Conservation (phyloP, 2,888 invertebrate genomes). For the Pyrgus malvae region DNA sequence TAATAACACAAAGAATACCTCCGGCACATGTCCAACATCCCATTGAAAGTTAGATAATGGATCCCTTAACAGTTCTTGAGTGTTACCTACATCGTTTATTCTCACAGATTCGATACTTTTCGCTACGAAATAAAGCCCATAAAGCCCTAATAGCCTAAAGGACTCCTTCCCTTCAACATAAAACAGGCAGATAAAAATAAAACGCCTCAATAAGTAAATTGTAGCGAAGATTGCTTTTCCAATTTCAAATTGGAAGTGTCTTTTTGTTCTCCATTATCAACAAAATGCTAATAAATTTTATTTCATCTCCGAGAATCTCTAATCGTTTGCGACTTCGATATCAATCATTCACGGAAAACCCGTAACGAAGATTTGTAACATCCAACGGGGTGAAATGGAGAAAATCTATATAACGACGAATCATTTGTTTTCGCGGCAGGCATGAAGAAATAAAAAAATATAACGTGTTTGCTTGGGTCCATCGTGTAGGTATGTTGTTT, state of each 20-base stretch:
- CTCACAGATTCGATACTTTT: conserved; percentile 30
- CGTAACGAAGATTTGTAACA: conserved; percentile 64
- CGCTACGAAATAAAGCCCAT: conserved; percentile 31
- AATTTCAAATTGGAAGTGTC: conserved; percentile 44
- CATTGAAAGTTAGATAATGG: conserved; percentile 26
- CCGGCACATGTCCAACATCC: conserved; percentile 21
- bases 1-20: conserved; percentile 16
- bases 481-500: conserved; percentile 12
- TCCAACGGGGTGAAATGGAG: conserved; percentile 48
- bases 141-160: conserved; percentile 36
- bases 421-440: conserved; percentile 47
- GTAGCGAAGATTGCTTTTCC: conserved; percentile 52
- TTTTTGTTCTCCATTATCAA: conserved; percentile 59
- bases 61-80: conserved; percentile 23
- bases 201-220: conserved; percentile 58
- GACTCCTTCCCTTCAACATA: conserved; percentile 36
- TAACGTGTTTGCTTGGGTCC: conserved; percentile 17
- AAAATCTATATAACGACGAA: conserved; percentile 48
- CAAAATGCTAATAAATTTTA: conserved; percentile 61
- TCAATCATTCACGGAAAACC: conserved; percentile 63
- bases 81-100: conserved; percentile 28
- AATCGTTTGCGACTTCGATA: conserved; percentile 49
- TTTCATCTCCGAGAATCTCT: conserved; percentile 55
- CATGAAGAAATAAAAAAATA: conserved; percentile 36
- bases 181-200: conserved; percentile 42